phyloP scores from a whole-genome alignment of 2,888 invertebrate species.

The Pocota personata region DNA sequence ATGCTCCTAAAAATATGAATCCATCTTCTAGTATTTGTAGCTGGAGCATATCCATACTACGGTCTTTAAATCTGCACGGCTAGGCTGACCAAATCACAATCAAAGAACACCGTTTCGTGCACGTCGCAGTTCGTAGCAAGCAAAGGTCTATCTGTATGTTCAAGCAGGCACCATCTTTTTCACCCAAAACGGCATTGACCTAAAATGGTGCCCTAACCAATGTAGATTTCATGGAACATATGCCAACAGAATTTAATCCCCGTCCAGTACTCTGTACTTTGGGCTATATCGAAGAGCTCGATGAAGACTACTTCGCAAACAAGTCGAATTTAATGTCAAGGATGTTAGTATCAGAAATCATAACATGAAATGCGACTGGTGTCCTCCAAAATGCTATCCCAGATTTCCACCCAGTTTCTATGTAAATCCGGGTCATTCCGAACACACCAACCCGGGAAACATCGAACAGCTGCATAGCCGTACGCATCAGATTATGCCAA shows the following conservation, averaged over 20 bases:
- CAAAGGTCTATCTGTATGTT: too few species aligned
- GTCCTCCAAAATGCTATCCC: conserved; percentile 74
- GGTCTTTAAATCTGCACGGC: too few species aligned
- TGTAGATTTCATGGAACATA: neutral
- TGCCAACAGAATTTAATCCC: neutral
- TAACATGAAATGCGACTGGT: conserved; percentile 75
- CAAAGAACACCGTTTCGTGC: too few species aligned
- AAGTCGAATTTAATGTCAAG: conserved; percentile 11
- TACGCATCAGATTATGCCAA: conserved; percentile 81
- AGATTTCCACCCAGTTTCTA: conserved; percentile 80
- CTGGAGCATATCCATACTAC: too few species aligned
- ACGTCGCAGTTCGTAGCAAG: too few species aligned
- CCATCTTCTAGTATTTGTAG: too few species aligned
- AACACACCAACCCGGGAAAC: conserved; percentile 80
- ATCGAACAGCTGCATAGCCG: conserved; percentile 80
- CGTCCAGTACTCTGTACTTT: neutral
- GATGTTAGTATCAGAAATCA: conserved; percentile 9
- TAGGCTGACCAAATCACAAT: too few species aligned
- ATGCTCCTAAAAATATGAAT: too few species aligned
- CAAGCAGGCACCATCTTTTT: too few species aligned
- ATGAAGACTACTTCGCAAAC: neutral
- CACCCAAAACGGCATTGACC: too few species aligned
- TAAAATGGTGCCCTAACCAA: too few species aligned
- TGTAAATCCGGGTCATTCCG: conserved; percentile 76
- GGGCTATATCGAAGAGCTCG: neutral